Conservation (phyloP, 1,140 invertebrate species). For the Magallana ariakensis region DNA sequence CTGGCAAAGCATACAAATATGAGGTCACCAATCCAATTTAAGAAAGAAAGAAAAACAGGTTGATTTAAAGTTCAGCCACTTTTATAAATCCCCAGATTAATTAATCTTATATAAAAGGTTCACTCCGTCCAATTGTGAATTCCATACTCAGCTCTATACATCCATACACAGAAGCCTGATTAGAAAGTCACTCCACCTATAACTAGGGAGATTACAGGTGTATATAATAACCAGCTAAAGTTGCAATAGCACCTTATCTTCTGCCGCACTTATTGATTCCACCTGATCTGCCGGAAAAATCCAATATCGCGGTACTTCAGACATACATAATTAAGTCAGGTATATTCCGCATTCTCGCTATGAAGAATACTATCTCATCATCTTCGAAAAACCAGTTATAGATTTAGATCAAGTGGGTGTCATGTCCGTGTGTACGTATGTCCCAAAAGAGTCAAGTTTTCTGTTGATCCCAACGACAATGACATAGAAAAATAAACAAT, state of each 20-base stretch:
- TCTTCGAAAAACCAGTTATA: not conserved
- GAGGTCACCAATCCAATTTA: constrained; percentile 24
- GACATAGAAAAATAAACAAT: constrained; percentile 13
- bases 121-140: not conserved
- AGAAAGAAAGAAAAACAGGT: not conserved
- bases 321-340: not conserved
- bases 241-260: constrained; percentile 13
- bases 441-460: not conserved
- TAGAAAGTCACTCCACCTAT: not conserved
- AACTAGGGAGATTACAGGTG: not conserved
- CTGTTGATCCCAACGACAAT: constrained; percentile 22
- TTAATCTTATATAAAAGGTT: constrained; percentile 11
- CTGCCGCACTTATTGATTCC: not conserved
- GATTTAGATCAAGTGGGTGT: not conserved
- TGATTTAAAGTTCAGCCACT: constrained; percentile 19
- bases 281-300: constrained; percentile 7
- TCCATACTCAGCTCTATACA: not conserved
- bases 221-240: not conserved
- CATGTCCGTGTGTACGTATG: not conserved
- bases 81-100: constrained; percentile 5
- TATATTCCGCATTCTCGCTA: not conserved
- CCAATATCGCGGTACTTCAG: not conserved
- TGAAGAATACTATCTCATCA: not conserved
- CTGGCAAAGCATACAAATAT: constrained; percentile 11
- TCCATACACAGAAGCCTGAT: constrained; percentile 2